phyloP scores from a whole-genome alignment of 2,113 vertebrate species.

The Vanacampus margaritifer region DNA sequence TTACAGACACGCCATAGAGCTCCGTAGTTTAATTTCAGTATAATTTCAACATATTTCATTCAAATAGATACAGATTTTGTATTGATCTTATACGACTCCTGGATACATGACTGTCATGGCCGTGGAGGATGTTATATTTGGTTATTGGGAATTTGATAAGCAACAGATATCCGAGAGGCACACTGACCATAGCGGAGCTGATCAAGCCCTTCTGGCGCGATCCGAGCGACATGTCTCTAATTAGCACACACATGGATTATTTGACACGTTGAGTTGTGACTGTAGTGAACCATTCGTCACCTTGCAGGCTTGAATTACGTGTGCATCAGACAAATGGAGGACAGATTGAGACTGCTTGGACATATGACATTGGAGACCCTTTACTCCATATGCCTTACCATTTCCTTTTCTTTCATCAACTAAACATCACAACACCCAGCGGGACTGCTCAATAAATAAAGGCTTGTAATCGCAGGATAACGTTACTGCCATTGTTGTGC shows the following conservation, averaged over 20 bases:
- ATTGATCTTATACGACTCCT: too few species aligned
- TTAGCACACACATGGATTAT: constrained; percentile 54
- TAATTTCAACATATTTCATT: too few species aligned
- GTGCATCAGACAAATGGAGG: constrained; percentile 30
- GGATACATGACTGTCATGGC: neutral
- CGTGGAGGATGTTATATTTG: constrained; percentile 48
- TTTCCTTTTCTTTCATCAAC: constrained; percentile 8
- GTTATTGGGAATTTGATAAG: constrained; percentile 56
- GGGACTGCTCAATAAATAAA: neutral
- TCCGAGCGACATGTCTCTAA: constrained; percentile 51
- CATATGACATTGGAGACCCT: neutral
- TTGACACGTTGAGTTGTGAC: constrained; percentile 19
- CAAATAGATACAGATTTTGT: too few species aligned
- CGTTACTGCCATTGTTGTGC: neutral
- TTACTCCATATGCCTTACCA: neutral
- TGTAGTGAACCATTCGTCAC: constrained; percentile 22
- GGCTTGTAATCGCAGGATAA: neutral
- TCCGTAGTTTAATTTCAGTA: constrained; percentile 43
- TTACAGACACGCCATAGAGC: constrained; percentile 43
- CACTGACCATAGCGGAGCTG: constrained; percentile 19
- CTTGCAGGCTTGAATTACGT: constrained; percentile 34
- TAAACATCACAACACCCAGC: neutral
- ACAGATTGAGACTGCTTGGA: constrained; percentile 21
- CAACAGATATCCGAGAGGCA: constrained; percentile 15
- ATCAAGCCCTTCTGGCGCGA: constrained; percentile 38